Conservation (phyloP, 1,140 invertebrate genomes). For the Subanguina moxae region DNA sequence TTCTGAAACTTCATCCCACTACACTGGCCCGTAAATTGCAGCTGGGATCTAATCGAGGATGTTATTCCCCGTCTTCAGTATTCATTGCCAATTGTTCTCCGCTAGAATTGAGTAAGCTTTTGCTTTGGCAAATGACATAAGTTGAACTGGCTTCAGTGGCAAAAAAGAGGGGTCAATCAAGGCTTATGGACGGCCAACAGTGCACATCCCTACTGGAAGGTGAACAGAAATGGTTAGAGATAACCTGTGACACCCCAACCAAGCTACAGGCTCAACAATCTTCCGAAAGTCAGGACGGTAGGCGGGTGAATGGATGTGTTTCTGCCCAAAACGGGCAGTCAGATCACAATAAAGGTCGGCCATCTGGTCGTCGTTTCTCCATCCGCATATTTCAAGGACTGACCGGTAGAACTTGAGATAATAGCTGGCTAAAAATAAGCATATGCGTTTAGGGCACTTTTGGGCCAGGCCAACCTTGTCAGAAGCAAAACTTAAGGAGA, state of each 20-base stretch:
- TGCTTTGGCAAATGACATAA: too few species aligned
- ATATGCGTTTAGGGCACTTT: background rate
- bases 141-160: background rate
- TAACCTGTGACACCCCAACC: background rate
- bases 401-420: too few species aligned
- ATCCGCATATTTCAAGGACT: background rate
- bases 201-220: background rate
- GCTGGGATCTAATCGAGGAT: too few species aligned
- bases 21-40: too few species aligned
- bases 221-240: background rate
- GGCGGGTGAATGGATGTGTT: background rate
- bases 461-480: background rate
- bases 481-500: background rate
- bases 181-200: background rate
- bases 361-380: background rate
- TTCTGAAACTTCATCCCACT: too few species aligned
- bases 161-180: background rate
- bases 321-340: background rate
- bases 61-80: too few species aligned
- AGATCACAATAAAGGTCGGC: background rate
- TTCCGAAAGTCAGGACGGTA: background rate
- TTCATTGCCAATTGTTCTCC: too few species aligned
- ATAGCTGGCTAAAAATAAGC: too few species aligned
- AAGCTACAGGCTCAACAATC: background rate
- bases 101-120: too few species aligned